Evolutionary conservation across 1,140 invertebrate species (phyloP).

Genomic region (Colletes latitarsis): DNA sequence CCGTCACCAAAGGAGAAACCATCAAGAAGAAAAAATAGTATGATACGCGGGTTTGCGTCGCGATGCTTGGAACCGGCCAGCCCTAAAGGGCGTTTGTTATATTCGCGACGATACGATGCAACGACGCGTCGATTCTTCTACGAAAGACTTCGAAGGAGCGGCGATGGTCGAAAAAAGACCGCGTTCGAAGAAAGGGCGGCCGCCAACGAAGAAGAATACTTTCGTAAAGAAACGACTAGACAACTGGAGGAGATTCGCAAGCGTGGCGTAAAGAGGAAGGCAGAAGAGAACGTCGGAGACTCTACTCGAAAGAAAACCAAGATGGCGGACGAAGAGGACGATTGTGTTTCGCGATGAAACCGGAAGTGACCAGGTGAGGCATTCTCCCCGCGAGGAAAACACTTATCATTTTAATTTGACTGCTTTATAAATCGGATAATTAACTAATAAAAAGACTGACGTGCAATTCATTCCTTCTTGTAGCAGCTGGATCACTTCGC

Average conservation of each 20-base stretch:
- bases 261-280: constrained; percentile 27
- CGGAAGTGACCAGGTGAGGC: no score
- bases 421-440: no score
- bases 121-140: constrained; percentile 21
- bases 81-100: background rate
- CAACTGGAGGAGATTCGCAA: constrained; percentile 66
- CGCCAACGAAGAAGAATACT: constrained; percentile 72
- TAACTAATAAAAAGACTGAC: constrained; percentile 63
- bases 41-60: constrained; percentile 13
- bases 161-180: constrained; percentile 71
- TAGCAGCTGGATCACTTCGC: constrained; percentile 74
- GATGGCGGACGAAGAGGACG: background rate
- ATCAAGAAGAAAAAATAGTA: background rate
- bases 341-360: background rate
- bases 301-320: background rate
- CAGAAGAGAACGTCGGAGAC: background rate
- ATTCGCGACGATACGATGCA: background rate
- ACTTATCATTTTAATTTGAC: no score
- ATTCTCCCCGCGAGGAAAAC: no score
- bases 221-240: constrained; percentile 67
- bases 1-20: background rate
- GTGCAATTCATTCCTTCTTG: constrained; percentile 77
- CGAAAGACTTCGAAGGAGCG: constrained; percentile 66
- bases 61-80: constrained; percentile 22
- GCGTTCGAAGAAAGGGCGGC: constrained; percentile 71